Base-by-base conservation (phyloP, 2,888 invertebrate genomes). In the Campopleginae sp. region DNA sequence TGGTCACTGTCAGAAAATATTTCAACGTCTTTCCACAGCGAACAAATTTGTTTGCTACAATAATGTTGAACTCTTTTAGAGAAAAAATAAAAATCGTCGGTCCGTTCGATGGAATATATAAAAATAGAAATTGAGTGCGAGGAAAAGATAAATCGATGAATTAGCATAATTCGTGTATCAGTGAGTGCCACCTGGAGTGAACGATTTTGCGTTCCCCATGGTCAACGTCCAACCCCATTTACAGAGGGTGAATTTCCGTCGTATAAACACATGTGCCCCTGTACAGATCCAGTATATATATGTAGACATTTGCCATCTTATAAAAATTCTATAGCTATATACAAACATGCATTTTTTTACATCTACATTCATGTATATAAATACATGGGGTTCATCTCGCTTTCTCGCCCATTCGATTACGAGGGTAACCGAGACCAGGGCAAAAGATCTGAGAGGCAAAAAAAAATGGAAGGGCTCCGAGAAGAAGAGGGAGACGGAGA, bases 101-200 rank as follows among this genome's bases (percentile, higher is more conserved):
- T 2, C 10, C 12, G 8, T 66, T 42, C n/a, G 66, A 44, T 19
- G 23, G 14, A 44, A 54, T 54, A 12, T 23, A 1, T 19, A 23
- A 23, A 68, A 14, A 23, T 14, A 44, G 17, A 14, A 23, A 27
- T 23, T 33, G 7, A 23, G 68, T 23, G 44, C 8, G 46, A 44
- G 8, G 6, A n/a, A 33, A 31, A 7, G 46, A 75, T 48, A 58
- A 86, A 82, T 68, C 87, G 87, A 89, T 86, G 78, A 85, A 92
- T 93, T 92, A 92, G 79, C 91, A 92, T 93, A 92, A 93, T 93
- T 93, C 89, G 88, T 90, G 87, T 90, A 91, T 84, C 84, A 77
- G 80, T 86, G 91, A 91, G 89, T 90, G 86, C 91, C 92, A 92
- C 91, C 91, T 92, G 92, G 91, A 89, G 88, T 80, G 89, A 87